Evolutionary conservation across 2,113 vertebrate species (phyloP).

Genomic region (Antechinus stuartii): DNA sequence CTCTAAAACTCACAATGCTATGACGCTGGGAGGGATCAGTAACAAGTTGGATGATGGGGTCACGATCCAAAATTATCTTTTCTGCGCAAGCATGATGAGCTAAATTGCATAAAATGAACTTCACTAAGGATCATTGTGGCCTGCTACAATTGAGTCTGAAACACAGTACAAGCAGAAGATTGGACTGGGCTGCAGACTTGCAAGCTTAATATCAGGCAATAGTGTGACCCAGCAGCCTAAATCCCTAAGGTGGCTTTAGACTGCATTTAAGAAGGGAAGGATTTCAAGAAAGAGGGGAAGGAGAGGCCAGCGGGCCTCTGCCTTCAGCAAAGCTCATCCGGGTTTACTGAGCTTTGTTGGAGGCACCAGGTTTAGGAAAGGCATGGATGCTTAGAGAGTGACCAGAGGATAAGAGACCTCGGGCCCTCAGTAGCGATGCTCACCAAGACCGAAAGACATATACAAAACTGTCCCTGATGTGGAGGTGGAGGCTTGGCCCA

Average conservation of each 20-base stretch:
- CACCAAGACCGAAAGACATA: too few relatives aligned
- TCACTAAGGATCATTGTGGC: not conserved
- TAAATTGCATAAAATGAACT: conserved; percentile 1
- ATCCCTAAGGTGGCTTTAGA: not conserved
- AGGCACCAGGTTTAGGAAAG: not conserved
- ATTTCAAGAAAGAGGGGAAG: not conserved
- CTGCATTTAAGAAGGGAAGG: not conserved
- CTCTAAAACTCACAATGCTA: not conserved
- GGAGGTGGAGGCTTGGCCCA: too few relatives aligned
- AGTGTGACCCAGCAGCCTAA: not conserved
- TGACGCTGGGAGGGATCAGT: not conserved
- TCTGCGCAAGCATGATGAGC: not conserved
- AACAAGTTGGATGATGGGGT: not conserved
- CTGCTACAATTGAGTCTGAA: not conserved
- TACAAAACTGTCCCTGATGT: too few relatives aligned
- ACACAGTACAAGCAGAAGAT: not conserved
- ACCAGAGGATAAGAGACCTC: too few relatives aligned
- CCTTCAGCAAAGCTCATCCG: not conserved
- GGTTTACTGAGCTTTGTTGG: not conserved
- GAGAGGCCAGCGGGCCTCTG: not conserved
- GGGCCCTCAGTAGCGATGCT: too few relatives aligned
- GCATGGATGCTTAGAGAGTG: too few relatives aligned
- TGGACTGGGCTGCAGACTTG: not conserved
- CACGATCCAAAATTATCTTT: not conserved
- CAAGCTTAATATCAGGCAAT: not conserved